Conservation (phyloP, 2,113 vertebrate species). For the Festucalex cinctus region DNA sequence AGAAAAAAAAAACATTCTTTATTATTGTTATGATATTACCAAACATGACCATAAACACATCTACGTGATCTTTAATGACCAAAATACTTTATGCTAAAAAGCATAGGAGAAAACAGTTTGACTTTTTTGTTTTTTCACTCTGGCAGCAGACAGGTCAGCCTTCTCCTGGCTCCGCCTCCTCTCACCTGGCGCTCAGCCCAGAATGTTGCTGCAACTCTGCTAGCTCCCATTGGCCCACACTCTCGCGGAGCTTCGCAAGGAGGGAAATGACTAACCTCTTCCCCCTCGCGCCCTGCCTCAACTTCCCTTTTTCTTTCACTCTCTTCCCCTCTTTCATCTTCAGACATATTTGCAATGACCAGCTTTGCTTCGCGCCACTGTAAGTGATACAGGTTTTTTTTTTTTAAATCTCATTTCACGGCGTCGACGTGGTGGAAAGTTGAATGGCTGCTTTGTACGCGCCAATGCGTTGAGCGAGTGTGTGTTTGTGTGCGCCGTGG, state of each 20-base stretch:
- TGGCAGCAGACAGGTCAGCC: constrained; percentile 63
- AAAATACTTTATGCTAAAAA: background rate
- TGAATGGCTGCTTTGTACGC: constrained; percentile 66
- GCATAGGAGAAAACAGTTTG: background rate
- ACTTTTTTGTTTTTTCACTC: constrained; percentile 30
- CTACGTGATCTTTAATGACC: background rate
- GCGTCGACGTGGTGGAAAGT: constrained; percentile 44
- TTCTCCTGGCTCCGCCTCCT: constrained; percentile 61
- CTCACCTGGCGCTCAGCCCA: constrained; percentile 72
- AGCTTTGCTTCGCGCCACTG: constrained; percentile 43
- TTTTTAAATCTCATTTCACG: constrained; percentile 42
- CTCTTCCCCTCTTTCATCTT: constrained; percentile 58
- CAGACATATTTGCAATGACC: constrained; percentile 57
- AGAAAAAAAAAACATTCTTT: constrained; percentile 5
- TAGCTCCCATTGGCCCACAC: constrained; percentile 63
- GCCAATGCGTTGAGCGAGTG: constrained; percentile 28
- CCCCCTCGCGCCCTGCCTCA: constrained; percentile 58
- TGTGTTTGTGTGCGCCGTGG: constrained; percentile 24
- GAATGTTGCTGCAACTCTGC: constrained; percentile 73
- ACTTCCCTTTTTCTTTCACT: constrained; percentile 63
- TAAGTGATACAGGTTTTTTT: constrained; percentile 61
- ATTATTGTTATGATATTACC: constrained; percentile 3
- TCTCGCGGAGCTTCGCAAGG: constrained; percentile 65
- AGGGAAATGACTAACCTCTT: constrained; percentile 73
- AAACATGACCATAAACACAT: background rate